phyloP scores from a whole-genome alignment of 2,113 vertebrate genomes.

The Seriola dumerili region DNA sequence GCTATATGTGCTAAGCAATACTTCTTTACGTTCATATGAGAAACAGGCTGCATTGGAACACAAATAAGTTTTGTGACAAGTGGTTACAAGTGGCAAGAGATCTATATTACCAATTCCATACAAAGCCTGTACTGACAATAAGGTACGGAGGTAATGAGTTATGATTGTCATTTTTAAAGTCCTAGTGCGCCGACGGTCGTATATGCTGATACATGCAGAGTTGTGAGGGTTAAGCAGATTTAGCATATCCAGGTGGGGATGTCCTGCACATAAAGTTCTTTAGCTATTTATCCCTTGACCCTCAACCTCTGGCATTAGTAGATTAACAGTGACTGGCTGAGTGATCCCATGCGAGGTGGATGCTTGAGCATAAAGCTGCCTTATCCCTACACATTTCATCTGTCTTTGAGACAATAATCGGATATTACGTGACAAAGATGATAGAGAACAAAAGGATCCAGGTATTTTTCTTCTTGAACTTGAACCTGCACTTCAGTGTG shows the following conservation, averaged over 20 bases:
- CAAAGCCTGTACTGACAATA: neutral
- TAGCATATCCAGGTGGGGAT: conserved; percentile 2
- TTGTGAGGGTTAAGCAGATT: conserved; percentile 3
- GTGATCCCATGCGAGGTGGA: neutral
- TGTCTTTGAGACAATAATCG: conserved; percentile 5
- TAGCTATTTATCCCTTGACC: neutral
- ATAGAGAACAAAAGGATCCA: conserved; percentile 19
- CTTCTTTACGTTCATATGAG: neutral
- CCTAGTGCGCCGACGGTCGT: neutral
- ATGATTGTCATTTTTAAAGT: neutral
- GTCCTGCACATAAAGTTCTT: neutral
- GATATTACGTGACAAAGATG: conserved; percentile 13
- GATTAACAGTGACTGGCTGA: neutral
- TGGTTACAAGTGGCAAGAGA: neutral
- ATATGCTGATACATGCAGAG: conserved; percentile 20
- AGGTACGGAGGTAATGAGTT: neutral
- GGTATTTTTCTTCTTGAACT: conserved; percentile 11
- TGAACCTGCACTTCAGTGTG: neutral
- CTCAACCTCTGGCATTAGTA: conserved; percentile 5
- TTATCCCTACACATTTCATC: neutral
- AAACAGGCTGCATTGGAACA: neutral
- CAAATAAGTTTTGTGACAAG: neutral
- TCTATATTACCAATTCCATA: neutral
- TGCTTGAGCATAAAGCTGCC: neutral
- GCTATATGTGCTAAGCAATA: conserved; percentile 7